Evolutionary conservation across 2,888 invertebrate species (phyloP).

Genomic region (Meandrusa payeni): DNA sequence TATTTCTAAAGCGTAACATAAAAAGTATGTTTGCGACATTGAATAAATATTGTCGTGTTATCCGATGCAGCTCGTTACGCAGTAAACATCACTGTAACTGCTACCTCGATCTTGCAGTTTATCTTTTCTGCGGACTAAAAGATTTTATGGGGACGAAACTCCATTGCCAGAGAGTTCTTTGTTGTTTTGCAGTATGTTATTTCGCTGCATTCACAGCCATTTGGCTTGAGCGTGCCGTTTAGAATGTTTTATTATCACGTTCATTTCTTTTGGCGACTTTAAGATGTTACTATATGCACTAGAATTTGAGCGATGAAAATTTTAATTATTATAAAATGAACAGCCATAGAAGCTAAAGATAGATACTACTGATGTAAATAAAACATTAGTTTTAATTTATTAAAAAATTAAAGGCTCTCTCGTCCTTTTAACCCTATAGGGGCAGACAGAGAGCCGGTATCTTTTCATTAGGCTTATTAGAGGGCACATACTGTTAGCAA

Average conservation of each 20-base stretch:
- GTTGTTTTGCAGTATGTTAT: slow-evolving; percentile 7
- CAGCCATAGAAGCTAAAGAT: no score
- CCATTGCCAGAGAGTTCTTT: slow-evolving; percentile 2
- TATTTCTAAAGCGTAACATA: neutral
- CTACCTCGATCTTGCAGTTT: slow-evolving; percentile 6
- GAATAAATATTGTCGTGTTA: slow-evolving; percentile 1
- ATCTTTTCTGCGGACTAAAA: slow-evolving; percentile 12
- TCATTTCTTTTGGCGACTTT: slow-evolving; percentile 3
- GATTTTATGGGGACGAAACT: slow-evolving; percentile 10
- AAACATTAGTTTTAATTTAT: no score
- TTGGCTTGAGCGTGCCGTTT: slow-evolving; percentile 13
- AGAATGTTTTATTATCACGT: slow-evolving; percentile 13
- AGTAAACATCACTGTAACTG: neutral
- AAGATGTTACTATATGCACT: neutral
- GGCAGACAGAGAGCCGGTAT: no score
- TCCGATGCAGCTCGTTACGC: neutral
- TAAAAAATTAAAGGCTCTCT: no score
- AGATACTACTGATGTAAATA: no score
- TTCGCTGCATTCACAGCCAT: slow-evolving; percentile 10
- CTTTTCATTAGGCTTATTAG: no score
- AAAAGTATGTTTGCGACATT: neutral
- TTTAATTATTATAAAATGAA: neutral
- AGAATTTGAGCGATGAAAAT: no score
- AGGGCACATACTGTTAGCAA: no score
- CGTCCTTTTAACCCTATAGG: no score